Base-by-base conservation (phyloP, 1,140 invertebrate species). In the Alviniconcha marisindica region DNA sequence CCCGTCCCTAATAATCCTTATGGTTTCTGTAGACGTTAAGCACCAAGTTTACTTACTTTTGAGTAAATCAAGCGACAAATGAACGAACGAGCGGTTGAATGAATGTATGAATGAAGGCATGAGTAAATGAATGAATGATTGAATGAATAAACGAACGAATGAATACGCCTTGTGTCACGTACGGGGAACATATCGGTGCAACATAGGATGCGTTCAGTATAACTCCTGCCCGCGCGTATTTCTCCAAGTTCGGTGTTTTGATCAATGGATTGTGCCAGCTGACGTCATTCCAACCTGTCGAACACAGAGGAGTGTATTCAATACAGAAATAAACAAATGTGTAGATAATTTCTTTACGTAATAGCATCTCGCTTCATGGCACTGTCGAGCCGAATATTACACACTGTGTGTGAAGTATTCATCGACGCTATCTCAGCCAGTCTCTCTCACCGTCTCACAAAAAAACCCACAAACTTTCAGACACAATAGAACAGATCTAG, bases 241-340 rank as follows among this genome's bases (percentile, higher is more conserved):
- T 33, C 10, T 87, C 87, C 24, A 87, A 66, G 63, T 87, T 84
- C 1, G 86, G 86, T 36, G 86, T 84, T 24, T 66, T 51, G 33
- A 86, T 84, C 91, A 97, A 40, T 56, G 60, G 76, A 42, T 84
- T 84, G 44, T 87, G 85, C 78, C 83, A 87, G 51, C 85, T 77
- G 44, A 87, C 84, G 63, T 87, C 85, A 83, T 85, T 87, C 78
- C 80, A 87, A 48, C 85, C 85, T 79, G 44, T 18, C 5, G 18
- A 48, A 18, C 7, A 18, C 44, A 48, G 7, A 48, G 7, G 7
- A 48, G 44, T 48, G n/a, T n/a, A n/a, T n/a, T n/a, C n/a, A n/a
- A n/a, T n/a, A n/a, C n/a, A n/a, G n/a, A n/a, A n/a, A n/a, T n/a
- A n/a, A n/a, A n/a, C n/a, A n/a, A n/a, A n/a, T n/a, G n/a, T n/a